These are phyloP conservation scores for Sympetrum striolatum DNA, from an alignment of 2,888 invertebrate species.

Conservation along the genomic window DNA sequence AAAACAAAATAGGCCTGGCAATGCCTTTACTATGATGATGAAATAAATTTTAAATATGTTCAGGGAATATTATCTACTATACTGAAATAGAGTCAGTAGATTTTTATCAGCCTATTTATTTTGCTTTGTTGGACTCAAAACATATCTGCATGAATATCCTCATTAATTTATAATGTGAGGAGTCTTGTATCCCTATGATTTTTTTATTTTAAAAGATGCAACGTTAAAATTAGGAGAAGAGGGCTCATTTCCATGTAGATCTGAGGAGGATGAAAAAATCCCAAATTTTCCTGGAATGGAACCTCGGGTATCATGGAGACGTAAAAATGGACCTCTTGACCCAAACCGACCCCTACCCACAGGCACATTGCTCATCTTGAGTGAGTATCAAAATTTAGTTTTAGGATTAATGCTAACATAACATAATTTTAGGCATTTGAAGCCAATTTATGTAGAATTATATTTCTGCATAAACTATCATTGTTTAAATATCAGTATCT, in stretches of 20 bases:
- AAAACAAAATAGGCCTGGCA: no score
- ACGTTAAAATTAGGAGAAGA: conserved; percentile 21
- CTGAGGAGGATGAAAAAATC: neutral
- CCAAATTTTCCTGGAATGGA: neutral
- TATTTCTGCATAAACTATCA: no score
- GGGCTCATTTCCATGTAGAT: conserved; percentile 3
- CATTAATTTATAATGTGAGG: neutral
- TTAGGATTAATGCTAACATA: no score
- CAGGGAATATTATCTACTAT: neutral
- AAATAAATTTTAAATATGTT: neutral
- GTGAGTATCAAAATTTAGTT: neutral
- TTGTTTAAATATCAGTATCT: no score
- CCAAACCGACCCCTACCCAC: neutral
- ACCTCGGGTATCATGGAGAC: neutral
- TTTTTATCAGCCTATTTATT: no score
- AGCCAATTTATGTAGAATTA: no score
- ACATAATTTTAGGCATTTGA: no score
- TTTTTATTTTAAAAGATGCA: neutral
- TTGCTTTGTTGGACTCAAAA: no score
- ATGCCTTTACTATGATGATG: no score
- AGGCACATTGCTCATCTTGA: neutral
- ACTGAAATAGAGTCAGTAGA: neutral
- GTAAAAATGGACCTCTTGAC: neutral
- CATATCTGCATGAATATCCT: neutral
- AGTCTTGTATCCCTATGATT: neutral